Conservation (phyloP, 2,113 vertebrate genomes). For the Synchiropus splendidus region DNA sequence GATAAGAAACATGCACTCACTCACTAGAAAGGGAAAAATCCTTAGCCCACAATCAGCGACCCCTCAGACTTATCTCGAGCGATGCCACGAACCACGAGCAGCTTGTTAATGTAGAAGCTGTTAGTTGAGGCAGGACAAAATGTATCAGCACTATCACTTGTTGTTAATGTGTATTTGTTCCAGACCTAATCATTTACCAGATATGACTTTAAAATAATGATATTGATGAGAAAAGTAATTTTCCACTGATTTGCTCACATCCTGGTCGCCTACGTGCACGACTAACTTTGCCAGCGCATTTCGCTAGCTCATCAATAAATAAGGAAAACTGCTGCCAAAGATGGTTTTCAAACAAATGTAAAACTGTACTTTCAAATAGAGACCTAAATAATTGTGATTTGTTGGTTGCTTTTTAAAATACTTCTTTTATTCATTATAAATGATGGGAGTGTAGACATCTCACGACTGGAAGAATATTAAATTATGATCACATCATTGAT, state of each 20-base stretch:
- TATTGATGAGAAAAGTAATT: background rate
- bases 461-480: too few species aligned
- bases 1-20: too few species aligned
- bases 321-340: constrained; percentile 19
- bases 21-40: background rate
- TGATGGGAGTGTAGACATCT: too few species aligned
- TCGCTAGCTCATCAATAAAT: constrained; percentile 3
- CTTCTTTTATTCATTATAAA: too few species aligned
- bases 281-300: too few species aligned
- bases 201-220: background rate
- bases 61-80: background rate
- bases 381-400: too few species aligned
- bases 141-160: background rate
- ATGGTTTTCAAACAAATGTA: too few species aligned
- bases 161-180: background rate
- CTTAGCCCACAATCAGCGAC: background rate
- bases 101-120: background rate
- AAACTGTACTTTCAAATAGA: too few species aligned
- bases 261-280: background rate
- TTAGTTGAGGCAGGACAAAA: background rate
- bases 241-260: background rate
- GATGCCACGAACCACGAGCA: background rate
- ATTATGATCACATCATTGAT: too few species aligned
- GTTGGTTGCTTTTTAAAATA: too few species aligned
- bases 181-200: background rate